Conservation (phyloP, 2,888 invertebrate genomes). For the Ceriagrion tenellum region DNA sequence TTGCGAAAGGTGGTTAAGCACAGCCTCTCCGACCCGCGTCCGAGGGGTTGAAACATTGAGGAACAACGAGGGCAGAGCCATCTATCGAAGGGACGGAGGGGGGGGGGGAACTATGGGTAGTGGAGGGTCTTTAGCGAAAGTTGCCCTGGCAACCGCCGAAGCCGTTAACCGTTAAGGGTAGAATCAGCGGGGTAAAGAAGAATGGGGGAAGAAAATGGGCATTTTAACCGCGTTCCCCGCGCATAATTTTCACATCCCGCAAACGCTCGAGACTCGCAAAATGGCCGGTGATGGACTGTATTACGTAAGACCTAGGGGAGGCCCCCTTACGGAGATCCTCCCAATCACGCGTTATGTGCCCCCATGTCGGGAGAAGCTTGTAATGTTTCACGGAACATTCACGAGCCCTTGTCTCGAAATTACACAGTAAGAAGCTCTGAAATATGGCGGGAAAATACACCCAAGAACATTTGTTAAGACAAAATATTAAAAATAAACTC, state of each 20-base stretch:
- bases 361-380: background rate
- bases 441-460: background rate
- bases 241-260: slow-evolving; percentile 34
- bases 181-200: background rate
- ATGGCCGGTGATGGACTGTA: slow-evolving; percentile 32
- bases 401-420: background rate
- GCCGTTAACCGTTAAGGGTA: slow-evolving; percentile 1
- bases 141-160: background rate
- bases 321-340: background rate
- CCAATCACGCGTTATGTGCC: background rate
- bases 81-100: background rate
- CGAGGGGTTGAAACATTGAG: slow-evolving; percentile 29
- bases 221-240: background rate
- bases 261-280: background rate
- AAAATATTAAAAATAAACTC: too few relatives aligned
- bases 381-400: background rate
- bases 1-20: too few relatives aligned
- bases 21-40: background rate
- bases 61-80: background rate
- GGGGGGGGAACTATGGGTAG: background rate
- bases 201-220: background rate
- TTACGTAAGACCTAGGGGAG: background rate
- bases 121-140: slow-evolving; percentile 15
- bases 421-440: background rate
- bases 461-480: too few relatives aligned